Evolutionary conservation across 2,888 invertebrate genomes (phyloP), one percentile per base, ranked within the genome.

Genomic region (Xestoiulus laeticollis): DNA sequence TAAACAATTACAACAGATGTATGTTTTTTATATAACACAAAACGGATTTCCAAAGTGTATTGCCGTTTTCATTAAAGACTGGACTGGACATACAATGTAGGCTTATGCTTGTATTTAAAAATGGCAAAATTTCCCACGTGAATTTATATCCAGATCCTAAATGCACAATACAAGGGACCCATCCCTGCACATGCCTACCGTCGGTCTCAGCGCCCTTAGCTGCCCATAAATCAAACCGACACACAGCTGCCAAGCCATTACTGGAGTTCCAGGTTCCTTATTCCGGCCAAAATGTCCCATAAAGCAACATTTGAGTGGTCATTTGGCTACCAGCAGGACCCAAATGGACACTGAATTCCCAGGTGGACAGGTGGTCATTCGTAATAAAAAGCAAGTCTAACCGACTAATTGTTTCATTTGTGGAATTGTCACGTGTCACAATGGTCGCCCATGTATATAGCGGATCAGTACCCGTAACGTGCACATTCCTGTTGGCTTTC

Each of bases 321-420:
- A 68, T 68, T 68, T 68, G 68, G 26, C 68, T 68, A 68, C 68
- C 68, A 68, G 68, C 68, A 68, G 68, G 68, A 68, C 68, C 68
- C 22, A 10, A 68, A 26, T 12, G 68, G 68, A 26, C 38, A 38
- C 68, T 26, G 68, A 68, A 68, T 68, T 68, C 68, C 68, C 68
- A 68, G 26, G 68, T 26, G 68, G 68, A 26, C 68, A 68, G 68
- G 26, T 26, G 26, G 68, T 12, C 68, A 68, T 68, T 68, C 48
- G 68, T 10, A 26, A 26, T 26, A 68, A 68, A 26, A 26, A 26
- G 10, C 26, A 26, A 68, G 4, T 10, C 68, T 26, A 68, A 68
- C 68, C 26, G 68, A 68, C 68, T 68, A 68, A 68, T 68, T 68
- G n/a, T 68, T 68, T 68, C 8, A 68, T 68, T 68, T 26, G 26